Conservation (phyloP, 1,140 invertebrate genomes). For the Drosophila pseudoananassae region DNA sequence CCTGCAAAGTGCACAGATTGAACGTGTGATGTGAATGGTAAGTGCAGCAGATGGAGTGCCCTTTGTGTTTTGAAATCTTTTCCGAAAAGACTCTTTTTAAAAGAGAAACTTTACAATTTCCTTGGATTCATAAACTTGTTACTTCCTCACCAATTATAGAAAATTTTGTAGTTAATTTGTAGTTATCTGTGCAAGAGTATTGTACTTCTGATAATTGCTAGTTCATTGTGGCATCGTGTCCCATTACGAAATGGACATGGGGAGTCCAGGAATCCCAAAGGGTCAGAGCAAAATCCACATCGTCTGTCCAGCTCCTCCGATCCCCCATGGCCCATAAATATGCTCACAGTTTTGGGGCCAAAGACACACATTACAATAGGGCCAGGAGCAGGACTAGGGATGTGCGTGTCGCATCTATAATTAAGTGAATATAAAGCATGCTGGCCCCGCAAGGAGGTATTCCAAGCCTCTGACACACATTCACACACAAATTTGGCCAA, state of each 20-base stretch:
- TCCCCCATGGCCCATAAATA: slow-evolving; percentile 29
- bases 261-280: slow-evolving; percentile 22
- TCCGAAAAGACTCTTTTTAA: not conserved
- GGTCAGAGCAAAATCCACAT: not conserved
- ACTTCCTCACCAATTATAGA: not conserved
- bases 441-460: slow-evolving; percentile 40
- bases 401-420: slow-evolving; percentile 78
- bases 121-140: not conserved
- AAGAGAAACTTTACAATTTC: not conserved
- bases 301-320: not conserved
- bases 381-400: not conserved
- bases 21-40: slow-evolving; percentile 78
- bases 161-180: slow-evolving; percentile 19
- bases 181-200: slow-evolving; percentile 32
- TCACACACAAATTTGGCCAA: slow-evolving; percentile 21
- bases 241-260: slow-evolving; percentile 46
- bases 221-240: slow-evolving; percentile 56
- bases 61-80: slow-evolving; percentile 8
- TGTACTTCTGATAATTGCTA: slow-evolving; percentile 61
- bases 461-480: slow-evolving; percentile 24
- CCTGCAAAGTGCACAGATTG: slow-evolving; percentile 31
- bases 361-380: slow-evolving; percentile 30
- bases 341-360: slow-evolving; percentile 13
- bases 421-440: slow-evolving; percentile 72
- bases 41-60: slow-evolving; percentile 49